Base-by-base conservation (phyloP, 2,797 vertebrate genomes). In the Sciurus vulgaris region DNA sequence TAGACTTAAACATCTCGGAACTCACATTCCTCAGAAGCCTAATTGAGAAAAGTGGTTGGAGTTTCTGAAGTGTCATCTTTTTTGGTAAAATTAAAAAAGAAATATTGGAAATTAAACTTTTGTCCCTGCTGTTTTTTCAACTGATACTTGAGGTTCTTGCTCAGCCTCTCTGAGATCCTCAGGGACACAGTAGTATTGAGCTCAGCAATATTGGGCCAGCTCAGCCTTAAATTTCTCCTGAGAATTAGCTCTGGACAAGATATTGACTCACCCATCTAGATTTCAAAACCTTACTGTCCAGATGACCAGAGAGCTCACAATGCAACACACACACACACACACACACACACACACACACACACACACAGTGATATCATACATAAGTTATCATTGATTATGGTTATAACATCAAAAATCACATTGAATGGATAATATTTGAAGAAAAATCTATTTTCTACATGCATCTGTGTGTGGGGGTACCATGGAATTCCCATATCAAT, bases 151-250 rank as follows among this genome's bases (percentile, higher is more conserved):
- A n/a, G 8, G 0, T 49, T 44, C 44, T 14, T n/a, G 26, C 14
- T 2, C 0, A 2, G 13, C 15, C 26, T 1, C 4, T 2, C 18
- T 15, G 2, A 12, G 28, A 35, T 1, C 1, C 44, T 0, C 3
- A 1, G 76, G 54, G 26, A 78, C 0, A 0, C 3, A 0, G 18
- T 5, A 3, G 3, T 4, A 26, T 5, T 8, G 73, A 41, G 9
- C 7, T 81, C 20, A n/a, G 7, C 20, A 35, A 5, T 3, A 24
- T 7, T 4, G 5, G 20, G n/a, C 38, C 33, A 17, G 1, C 20
- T 56, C 9, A 17, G n/a, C 30, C 20, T 38, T 9, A 18, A 9
- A 11, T 51, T 67, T 74, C 78, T 93, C 84, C 38, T 10, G 24
- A 81, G 87, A 65, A 9, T 51, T 44, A n/a, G 24, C 6, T 44